Percentiles rank a stretch among this genome's conserved stretches.
These are phyloP conservation scores for Patella caerulea DNA, from an alignment of 2,888 invertebrate species.

Conservation along the genomic window DNA sequence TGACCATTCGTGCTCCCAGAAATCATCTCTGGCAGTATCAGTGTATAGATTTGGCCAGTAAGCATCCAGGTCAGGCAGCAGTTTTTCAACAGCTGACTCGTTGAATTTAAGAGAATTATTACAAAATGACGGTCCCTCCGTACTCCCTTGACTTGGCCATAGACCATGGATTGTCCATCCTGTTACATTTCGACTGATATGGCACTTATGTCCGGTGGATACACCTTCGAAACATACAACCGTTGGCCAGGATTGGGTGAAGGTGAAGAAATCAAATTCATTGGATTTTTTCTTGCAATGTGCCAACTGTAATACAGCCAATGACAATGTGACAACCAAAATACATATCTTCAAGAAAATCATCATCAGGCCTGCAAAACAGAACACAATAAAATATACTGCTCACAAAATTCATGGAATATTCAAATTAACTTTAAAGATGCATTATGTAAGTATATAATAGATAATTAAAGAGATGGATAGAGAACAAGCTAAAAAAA, in stretches of 20 bases:
- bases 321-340: not conserved
- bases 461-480: too few species aligned
- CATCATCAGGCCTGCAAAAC: too few species aligned
- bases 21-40: not conserved
- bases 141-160: not conserved
- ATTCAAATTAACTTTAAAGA: too few species aligned
- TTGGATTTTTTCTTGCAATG: not conserved
- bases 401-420: too few species aligned
- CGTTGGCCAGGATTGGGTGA: not conserved
- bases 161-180: slow-evolving; percentile 7
- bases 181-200: not conserved
- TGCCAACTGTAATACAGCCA: too few species aligned
- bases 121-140: not conserved
- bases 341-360: too few species aligned
- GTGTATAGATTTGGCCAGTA: not conserved
- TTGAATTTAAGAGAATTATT: not conserved
- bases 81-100: not conserved
- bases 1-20: not conserved
- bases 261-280: not conserved
- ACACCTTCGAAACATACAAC: not conserved
- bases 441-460: too few species aligned
- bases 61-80: not conserved
- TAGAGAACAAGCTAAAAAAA: too few species aligned
- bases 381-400: too few species aligned
- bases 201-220: not conserved